Base-by-base conservation (phyloP, 1,140 invertebrate species). In the Teleopsis dalmanni region DNA sequence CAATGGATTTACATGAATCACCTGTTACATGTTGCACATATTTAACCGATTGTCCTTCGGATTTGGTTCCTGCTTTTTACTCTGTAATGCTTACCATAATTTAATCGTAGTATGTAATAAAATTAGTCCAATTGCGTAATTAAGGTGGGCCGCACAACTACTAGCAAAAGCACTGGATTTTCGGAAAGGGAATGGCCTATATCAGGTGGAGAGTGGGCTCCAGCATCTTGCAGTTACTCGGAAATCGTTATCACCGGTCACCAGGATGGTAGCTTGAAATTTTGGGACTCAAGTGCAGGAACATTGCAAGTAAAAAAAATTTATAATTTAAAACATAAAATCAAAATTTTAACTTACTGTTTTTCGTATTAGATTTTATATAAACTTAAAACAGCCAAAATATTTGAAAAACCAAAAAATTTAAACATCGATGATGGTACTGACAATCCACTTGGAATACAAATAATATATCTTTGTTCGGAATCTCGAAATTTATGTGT, bases 1-100 rank as follows among this genome's bases (percentile, higher is more conserved):
- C 95, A 34, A 98, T 98, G 93, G 95, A 99, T 75, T 81, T 99
- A 55, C 95, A 98, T 74, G 95, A 98, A 75, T 95, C 91, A 45
- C 88, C 93, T 26, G 93, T 98, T 47, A 97, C 95, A 38, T 93
- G 87, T 75, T 95, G 94, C 73, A 83, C 85, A 47, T 98, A 98
- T 77, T 84, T 96, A 62, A 92, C 93, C 31, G 94, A 99, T 75
- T 98, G 95, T 74, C 95, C 95, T 25, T 88, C 88, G 43, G 95
- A 99, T 76, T 79, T 99, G 59, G 95, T 98, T 57, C 86, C 86
- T 50, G 87, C 87, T 34, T 81, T 93, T 60, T 91, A 91, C 72
- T 85, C 85, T 10, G 65, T 69, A 36, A 64, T 62, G 57, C n/a
- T 29, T 47, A 22, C 14, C 23, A 31, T 23, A 34, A 35, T 13